Percentiles rank a stretch among this genome's conserved stretches.
Conservation (phyloP, 2,113 vertebrate species). For the Galeopterus variegatus region DNA sequence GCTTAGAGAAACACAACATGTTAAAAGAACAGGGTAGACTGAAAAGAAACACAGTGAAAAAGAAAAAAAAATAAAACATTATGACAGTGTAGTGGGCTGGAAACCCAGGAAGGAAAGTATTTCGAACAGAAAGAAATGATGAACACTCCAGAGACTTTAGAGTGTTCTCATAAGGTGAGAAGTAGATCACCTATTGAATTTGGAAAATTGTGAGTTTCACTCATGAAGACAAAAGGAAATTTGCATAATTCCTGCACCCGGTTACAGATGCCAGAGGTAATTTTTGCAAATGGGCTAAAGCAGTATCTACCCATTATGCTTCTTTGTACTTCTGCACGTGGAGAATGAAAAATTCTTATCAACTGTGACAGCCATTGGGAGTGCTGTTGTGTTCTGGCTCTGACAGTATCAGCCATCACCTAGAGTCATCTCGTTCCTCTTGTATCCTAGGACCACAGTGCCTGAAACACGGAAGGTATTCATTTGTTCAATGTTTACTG, state of each 20-base stretch:
- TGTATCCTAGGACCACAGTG: background rate
- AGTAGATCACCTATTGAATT: background rate
- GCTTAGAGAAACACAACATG: background rate
- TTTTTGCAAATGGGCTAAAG: background rate
- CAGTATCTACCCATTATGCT: background rate
- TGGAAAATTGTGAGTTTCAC: slow-evolving; percentile 32
- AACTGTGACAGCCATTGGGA: background rate
- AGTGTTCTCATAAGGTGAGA: slow-evolving; percentile 7
- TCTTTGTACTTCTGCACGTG: background rate
- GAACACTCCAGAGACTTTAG: background rate
- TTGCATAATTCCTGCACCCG: background rate
- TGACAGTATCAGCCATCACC: background rate
- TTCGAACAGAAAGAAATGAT: background rate
- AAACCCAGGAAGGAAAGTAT: background rate
- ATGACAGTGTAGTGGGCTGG: background rate
- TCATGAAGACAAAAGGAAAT: background rate
- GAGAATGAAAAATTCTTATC: background rate
- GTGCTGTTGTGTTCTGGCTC: background rate
- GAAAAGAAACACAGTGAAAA: background rate
- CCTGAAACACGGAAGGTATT: background rate
- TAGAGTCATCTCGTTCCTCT: background rate
- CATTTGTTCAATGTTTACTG: slow-evolving; percentile 1
- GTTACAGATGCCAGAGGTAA: background rate
- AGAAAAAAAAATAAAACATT: background rate
- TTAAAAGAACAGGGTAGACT: background rate